These are phyloP conservation scores for Augochlora pura DNA, from an alignment of 1,140 invertebrate genomes.

Conservation along the genomic window DNA sequence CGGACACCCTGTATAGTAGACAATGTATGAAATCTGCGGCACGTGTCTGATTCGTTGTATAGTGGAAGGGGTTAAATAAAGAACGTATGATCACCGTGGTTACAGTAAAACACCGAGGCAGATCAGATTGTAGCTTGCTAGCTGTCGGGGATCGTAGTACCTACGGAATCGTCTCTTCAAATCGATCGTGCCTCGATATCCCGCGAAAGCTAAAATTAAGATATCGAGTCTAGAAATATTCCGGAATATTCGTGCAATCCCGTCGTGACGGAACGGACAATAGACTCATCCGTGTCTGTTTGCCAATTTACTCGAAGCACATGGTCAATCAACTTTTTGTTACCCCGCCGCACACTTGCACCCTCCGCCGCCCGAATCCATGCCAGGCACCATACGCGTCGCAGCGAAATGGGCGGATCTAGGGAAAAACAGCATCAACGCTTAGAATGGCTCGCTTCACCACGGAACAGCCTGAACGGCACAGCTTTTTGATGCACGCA, in stretches of 20 bases:
- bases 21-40: no score
- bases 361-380: no score
- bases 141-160: neutral
- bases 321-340: neutral
- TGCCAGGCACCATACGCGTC: no score
- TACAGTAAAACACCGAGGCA: no score
- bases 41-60: no score
- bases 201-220: slow-evolving; percentile 38
- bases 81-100: no score
- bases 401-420: neutral
- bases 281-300: neutral
- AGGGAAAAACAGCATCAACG: neutral
- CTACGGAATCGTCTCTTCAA: neutral
- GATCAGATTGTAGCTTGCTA: no score
- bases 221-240: slow-evolving; percentile 23
- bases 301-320: neutral
- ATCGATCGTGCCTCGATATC: slow-evolving; percentile 13
- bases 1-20: no score
- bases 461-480: neutral
- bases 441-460: neutral
- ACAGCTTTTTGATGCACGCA: slow-evolving; percentile 5
- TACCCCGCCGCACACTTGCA: neutral
- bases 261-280: neutral
- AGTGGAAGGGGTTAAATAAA: no score
- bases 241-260: slow-evolving; percentile 15